phyloP scores from a whole-genome alignment of 1,140 invertebrate genomes.

The Euwallacea similis region DNA sequence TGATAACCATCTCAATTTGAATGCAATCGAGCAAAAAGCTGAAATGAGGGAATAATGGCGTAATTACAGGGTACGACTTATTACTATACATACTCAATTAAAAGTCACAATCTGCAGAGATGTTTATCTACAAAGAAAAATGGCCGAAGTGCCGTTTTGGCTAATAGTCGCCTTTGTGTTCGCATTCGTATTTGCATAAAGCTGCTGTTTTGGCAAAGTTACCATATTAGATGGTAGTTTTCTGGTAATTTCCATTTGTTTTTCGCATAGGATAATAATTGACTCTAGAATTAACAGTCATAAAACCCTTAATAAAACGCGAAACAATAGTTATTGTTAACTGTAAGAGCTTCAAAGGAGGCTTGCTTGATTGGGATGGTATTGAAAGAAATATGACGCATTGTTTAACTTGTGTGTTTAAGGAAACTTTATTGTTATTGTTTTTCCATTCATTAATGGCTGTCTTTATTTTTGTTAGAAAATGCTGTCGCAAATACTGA shows the following conservation, averaged over 20 bases:
- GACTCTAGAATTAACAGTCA: background rate
- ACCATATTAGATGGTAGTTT: slow-evolving; percentile 23
- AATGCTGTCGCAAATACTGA: no score
- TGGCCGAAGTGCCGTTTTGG: slow-evolving; percentile 22
- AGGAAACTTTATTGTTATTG: no score
- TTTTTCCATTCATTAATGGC: no score
- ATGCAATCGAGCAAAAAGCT: background rate
- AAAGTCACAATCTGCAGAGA: slow-evolving; percentile 25
- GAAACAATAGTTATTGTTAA: no score
- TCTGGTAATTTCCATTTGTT: slow-evolving; percentile 25
- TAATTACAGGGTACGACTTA: slow-evolving; percentile 30
- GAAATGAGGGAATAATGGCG: slow-evolving; percentile 18
- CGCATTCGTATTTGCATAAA: slow-evolving; percentile 29
- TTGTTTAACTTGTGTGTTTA: no score
- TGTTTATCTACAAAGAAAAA: slow-evolving; percentile 34
- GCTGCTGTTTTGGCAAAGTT: slow-evolving; percentile 18
- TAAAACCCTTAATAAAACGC: no score
- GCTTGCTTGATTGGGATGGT: no score
- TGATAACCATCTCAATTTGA: no score
- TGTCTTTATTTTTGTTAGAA: no score
- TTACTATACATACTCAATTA: slow-evolving; percentile 27
- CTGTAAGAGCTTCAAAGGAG: no score
- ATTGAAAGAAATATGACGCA: no score
- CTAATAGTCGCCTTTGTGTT: slow-evolving; percentile 35
- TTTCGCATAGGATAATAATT: slow-evolving; percentile 23